Conservation (phyloP, 2,797 vertebrate genomes). For the Nyctibius grandis region DNA sequence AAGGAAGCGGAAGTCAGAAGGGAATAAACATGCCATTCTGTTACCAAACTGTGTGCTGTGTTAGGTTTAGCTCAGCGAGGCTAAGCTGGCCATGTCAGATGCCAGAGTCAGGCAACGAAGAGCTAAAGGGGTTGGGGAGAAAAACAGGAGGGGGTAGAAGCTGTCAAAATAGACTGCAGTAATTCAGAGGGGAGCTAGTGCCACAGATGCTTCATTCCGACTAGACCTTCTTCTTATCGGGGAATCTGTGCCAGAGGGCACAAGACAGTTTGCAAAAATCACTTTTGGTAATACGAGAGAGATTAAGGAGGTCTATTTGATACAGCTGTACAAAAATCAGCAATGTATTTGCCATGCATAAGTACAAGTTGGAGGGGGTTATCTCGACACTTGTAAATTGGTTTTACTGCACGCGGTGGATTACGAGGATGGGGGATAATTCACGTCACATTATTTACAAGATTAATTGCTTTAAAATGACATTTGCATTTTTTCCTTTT, state of each 20-base stretch:
- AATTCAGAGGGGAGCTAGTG: conserved; percentile 70
- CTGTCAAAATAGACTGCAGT: conserved; percentile 69
- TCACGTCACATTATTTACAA: background rate
- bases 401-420: background rate
- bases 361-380: conserved; percentile 39
- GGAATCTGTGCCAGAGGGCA: conserved; percentile 73
- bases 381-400: background rate
- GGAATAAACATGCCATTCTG: conserved; percentile 86
- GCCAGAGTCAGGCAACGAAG: conserved; percentile 69
- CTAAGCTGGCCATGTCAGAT: conserved; percentile 76
- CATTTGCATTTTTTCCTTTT: background rate
- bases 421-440: background rate
- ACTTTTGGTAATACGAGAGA: conserved; percentile 70
- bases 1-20: conserved; percentile 84
- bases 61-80: conserved; percentile 74
- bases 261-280: conserved; percentile 71
- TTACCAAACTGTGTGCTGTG: conserved; percentile 82
- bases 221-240: conserved; percentile 65
- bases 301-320: conserved; percentile 68
- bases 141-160: conserved; percentile 51
- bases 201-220: conserved; percentile 72
- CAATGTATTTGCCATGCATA: background rate
- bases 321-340: conserved; percentile 55
- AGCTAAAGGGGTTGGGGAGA: conserved; percentile 67
- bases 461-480: conserved; percentile 1